phyloP scores from a whole-genome alignment of 2,888 invertebrate species.

The Ryuthela nishihirai region DNA sequence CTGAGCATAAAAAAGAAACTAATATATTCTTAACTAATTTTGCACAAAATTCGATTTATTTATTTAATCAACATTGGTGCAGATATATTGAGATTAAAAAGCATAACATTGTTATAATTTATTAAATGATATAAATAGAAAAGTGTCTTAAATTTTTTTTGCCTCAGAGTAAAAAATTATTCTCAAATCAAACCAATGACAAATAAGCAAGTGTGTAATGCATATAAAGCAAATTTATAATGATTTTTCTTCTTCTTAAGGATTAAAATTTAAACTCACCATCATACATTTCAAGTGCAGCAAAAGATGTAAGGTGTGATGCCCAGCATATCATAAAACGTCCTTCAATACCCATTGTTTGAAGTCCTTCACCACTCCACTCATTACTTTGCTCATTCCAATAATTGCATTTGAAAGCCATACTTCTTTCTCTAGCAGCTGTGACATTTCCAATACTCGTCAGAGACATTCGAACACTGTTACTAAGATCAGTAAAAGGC shows the following conservation, averaged over 20 bases:
- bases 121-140: neutral
- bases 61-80: too few relatives aligned
- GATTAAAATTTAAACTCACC: constrained; percentile 9
- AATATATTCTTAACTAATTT: too few relatives aligned
- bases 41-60: too few relatives aligned
- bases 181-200: neutral
- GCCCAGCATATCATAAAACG: constrained; percentile 25
- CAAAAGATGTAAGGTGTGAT: constrained; percentile 25
- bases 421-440: constrained; percentile 6
- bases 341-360: constrained; percentile 22
- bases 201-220: neutral
- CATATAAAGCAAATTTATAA: neutral
- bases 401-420: constrained; percentile 32
- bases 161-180: neutral
- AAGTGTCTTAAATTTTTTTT: neutral
- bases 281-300: constrained; percentile 23
- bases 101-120: neutral
- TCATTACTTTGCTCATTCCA: constrained; percentile 27
- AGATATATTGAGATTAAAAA: too few relatives aligned
- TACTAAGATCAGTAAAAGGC: constrained; percentile 2
- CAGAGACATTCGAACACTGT: constrained; percentile 11
- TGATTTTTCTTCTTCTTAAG: neutral
- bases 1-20: too few relatives aligned
- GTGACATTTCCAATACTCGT: constrained; percentile 11
- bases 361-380: constrained; percentile 35